phyloP scores from a whole-genome alignment of 2,888 invertebrate species.

The Pyrrhia umbra region DNA sequence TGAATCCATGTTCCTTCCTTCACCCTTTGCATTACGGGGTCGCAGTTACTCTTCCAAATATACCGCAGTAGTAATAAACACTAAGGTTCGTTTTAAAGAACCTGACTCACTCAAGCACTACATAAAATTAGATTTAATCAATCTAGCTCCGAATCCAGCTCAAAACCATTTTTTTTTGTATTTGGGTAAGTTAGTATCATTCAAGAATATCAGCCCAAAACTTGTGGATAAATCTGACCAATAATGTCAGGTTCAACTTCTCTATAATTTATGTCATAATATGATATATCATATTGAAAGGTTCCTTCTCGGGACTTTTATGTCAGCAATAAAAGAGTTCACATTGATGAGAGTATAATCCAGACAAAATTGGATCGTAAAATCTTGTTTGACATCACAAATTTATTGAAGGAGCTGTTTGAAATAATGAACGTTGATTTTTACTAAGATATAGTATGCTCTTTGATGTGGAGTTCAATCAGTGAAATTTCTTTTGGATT shows the following conservation, averaged over 20 bases:
- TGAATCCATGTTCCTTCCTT: too few relatives aligned
- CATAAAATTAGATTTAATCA: too few relatives aligned
- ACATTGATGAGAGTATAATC: slow-evolving; percentile 58
- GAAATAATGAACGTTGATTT: slow-evolving; percentile 55
- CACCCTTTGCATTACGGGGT: too few relatives aligned
- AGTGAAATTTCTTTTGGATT: slow-evolving; percentile 8
- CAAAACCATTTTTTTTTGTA: too few relatives aligned
- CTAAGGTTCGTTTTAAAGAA: too few relatives aligned
- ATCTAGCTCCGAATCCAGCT: too few relatives aligned
- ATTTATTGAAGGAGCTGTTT: slow-evolving; percentile 54
- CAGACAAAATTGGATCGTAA: slow-evolving; percentile 62
- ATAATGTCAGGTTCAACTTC: neutral
- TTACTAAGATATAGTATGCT: slow-evolving; percentile 30
- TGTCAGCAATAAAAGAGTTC: slow-evolving; percentile 61
- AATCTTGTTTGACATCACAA: slow-evolving; percentile 59
- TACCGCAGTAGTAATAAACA: too few relatives aligned
- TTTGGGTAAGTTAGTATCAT: too few relatives aligned
- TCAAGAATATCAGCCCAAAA: neutral
- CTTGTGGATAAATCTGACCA: neutral
- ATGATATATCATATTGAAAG: slow-evolving; percentile 55
- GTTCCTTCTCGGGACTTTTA: slow-evolving; percentile 48
- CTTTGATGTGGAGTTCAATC: slow-evolving; percentile 28
- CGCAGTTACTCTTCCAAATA: too few relatives aligned
- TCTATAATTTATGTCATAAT: slow-evolving; percentile 28
- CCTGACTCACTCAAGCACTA: too few relatives aligned